These are phyloP conservation scores for Bombus huntii DNA, from an alignment of 1,140 invertebrate genomes.

Conservation along the genomic window DNA sequence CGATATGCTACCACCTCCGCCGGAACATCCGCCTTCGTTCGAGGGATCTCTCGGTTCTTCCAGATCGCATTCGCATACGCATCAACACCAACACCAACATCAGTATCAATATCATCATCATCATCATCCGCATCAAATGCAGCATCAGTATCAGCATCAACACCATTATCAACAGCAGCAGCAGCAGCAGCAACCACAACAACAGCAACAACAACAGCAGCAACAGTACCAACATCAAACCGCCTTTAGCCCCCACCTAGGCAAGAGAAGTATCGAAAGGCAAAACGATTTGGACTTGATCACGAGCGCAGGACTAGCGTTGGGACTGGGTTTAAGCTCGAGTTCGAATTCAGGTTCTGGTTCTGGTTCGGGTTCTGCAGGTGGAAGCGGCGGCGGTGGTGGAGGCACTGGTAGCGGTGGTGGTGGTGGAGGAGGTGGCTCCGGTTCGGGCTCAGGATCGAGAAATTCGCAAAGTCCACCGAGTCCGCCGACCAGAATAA, in stretches of 20 bases:
- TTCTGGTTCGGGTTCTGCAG: not conserved
- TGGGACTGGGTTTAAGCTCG: constrained; percentile 33
- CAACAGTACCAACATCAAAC: constrained; percentile 51
- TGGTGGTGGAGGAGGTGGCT: not conserved
- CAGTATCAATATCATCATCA: constrained; percentile 48
- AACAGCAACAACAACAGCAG: constrained; percentile 44
- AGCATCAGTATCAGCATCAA: constrained; percentile 53
- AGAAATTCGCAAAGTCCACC: constrained; percentile 78
- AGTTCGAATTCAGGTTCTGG: constrained; percentile 29
- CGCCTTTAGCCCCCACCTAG: constrained; percentile 78
- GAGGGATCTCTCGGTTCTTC: constrained; percentile 40
- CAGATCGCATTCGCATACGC: constrained; percentile 41
- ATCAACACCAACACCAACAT: constrained; percentile 35
- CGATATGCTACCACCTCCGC: constrained; percentile 90
- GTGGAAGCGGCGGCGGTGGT: not conserved
- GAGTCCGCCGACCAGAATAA: constrained; percentile 76
- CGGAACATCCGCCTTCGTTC: constrained; percentile 89
- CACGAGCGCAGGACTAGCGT: constrained; percentile 34
- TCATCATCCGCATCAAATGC: constrained; percentile 41
- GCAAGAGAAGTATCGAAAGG: constrained; percentile 70
- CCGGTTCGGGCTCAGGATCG: constrained; percentile 65
- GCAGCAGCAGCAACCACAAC: not conserved
- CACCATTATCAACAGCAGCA: constrained; percentile 1
- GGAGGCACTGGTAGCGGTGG: not conserved
- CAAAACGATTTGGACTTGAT: constrained; percentile 74